phyloP scores from a whole-genome alignment of 2,888 invertebrate genomes.

The Lepidocyrtoides sp. region DNA sequence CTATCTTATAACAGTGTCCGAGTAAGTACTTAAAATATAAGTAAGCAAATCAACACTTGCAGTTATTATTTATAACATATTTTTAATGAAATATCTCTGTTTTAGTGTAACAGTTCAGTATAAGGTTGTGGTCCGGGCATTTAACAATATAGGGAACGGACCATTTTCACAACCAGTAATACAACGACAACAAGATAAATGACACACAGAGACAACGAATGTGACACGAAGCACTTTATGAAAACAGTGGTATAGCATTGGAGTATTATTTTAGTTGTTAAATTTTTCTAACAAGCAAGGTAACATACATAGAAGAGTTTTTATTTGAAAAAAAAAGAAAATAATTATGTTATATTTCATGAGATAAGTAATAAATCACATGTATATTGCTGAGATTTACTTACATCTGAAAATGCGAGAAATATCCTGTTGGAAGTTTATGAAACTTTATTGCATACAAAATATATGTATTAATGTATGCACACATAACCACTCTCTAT shows the following conservation, averaged over 20 bases:
- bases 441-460: no score
- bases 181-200: constrained; percentile 5
- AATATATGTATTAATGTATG: no score
- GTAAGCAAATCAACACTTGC: not conserved
- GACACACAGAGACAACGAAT: not conserved
- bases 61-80: not conserved
- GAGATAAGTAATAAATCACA: no score
- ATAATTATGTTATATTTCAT: no score
- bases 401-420: no score
- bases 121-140: constrained; percentile 94
- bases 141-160: constrained; percentile 95
- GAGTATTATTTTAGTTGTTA: constrained; percentile 33
- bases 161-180: constrained; percentile 90
- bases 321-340: no score
- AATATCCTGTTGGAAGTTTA: no score
- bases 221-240: not conserved
- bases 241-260: not conserved
- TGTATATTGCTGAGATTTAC: no score
- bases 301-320: no score
- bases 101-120: constrained; percentile 87
- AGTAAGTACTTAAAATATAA: constrained; percentile 68
- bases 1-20: constrained; percentile 64
- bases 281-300: no score
- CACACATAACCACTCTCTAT: no score
- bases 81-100: not conserved